These are phyloP conservation scores for Drosophila jambulina DNA, from an alignment of 1,140 invertebrate species.

Conservation along the genomic window DNA sequence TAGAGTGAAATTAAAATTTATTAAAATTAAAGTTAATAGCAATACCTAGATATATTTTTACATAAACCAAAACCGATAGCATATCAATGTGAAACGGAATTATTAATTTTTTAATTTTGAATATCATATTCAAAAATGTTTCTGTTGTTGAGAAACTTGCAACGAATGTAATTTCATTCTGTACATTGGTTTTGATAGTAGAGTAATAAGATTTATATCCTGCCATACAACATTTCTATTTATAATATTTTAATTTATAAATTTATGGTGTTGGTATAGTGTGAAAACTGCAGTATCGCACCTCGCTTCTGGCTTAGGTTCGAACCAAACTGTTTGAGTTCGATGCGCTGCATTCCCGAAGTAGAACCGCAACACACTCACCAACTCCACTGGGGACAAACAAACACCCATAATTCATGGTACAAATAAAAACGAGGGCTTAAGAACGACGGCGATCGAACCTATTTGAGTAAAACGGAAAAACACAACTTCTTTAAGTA, in stretches of 20 bases:
- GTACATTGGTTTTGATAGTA: too few species aligned
- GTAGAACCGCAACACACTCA: conserved; percentile 3
- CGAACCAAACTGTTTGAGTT: conserved; percentile 61
- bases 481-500: conserved; percentile 2
- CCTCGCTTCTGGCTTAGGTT: conserved; percentile 22
- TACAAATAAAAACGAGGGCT: conserved; percentile 16
- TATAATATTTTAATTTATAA: neutral
- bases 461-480: conserved; percentile 7
- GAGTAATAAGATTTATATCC: too few species aligned
- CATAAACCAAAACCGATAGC: too few species aligned
- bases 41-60: too few species aligned
- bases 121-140: too few species aligned
- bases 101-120: too few species aligned
- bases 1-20: too few species aligned
- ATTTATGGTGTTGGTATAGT: neutral
- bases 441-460: conserved; percentile 13
- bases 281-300: neutral
- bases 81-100: too few species aligned
- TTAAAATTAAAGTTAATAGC: too few species aligned
- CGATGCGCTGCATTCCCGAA: conserved; percentile 51
- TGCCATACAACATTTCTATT: too few species aligned
- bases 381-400: conserved; percentile 4
- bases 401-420: conserved; percentile 9
- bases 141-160: too few species aligned
- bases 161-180: too few species aligned